These are phyloP conservation scores for Hydrolagus affinis DNA, from an alignment of 2,113 vertebrate species.

Conservation along the genomic window DNA sequence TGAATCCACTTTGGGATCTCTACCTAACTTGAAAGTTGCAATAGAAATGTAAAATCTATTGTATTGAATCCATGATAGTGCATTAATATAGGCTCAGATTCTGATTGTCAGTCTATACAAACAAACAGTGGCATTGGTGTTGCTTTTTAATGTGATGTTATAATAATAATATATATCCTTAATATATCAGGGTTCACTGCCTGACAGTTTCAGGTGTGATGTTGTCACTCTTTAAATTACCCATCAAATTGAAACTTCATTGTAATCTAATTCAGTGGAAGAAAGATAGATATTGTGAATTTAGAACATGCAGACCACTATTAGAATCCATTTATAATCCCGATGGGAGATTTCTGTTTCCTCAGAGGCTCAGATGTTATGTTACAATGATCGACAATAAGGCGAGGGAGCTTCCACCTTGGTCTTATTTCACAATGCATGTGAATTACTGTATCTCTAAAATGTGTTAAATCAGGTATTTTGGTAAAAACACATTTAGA, in stretches of 20 bases:
- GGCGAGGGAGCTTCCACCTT: background rate
- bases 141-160: background rate
- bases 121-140: background rate
- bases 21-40: too few relatives aligned
- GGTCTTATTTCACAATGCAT: slow-evolving; percentile 29
- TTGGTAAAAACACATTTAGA: background rate
- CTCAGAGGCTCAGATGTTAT: slow-evolving; percentile 33
- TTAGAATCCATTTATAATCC: background rate
- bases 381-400: slow-evolving; percentile 31
- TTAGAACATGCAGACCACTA: background rate
- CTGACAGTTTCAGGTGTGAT: background rate
- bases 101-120: background rate
- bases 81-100: background rate
- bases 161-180: too few relatives aligned
- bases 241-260: background rate
- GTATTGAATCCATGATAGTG: background rate
- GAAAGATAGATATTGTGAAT: background rate
- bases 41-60: too few relatives aligned
- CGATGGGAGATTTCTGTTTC: slow-evolving; percentile 5
- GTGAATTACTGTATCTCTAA: slow-evolving; percentile 17
- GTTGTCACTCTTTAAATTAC: background rate
- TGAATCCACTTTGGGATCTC: too few relatives aligned
- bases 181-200: background rate
- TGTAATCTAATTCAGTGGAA: background rate
- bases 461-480: slow-evolving; percentile 33